These are phyloP conservation scores for Podarcis muralis DNA, from an alignment of 2,113 vertebrate genomes.

Conservation along the genomic window DNA sequence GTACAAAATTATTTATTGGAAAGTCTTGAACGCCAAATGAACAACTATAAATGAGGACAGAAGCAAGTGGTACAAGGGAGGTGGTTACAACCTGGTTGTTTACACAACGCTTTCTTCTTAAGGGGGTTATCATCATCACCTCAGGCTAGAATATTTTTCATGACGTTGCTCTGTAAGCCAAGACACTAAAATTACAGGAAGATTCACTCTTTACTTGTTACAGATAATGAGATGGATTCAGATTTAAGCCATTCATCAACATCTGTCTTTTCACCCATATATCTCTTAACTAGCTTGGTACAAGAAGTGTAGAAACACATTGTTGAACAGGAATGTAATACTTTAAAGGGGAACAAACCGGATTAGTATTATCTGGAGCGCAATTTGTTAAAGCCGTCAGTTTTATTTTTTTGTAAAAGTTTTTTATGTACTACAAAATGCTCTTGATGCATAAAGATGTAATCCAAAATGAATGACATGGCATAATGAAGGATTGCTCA, in stretches of 20 bases:
- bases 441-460: background rate
- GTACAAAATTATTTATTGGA: background rate
- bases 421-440: background rate
- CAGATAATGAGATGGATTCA: background rate
- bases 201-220: background rate
- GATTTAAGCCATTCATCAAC: background rate
- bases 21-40: background rate
- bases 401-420: background rate
- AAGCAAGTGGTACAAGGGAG: background rate
- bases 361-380: background rate
- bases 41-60: background rate
- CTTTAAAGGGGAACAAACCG: background rate
- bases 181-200: background rate
- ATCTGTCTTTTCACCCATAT: background rate
- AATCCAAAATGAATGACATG: background rate
- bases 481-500: background rate
- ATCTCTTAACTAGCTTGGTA: constrained; percentile 11
- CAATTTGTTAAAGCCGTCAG: background rate
- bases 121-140: background rate
- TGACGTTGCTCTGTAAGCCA: background rate
- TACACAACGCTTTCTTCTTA: background rate
- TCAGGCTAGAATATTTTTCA: background rate
- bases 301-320: background rate
- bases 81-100: background rate
- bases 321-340: background rate